These are phyloP conservation scores for Eupeodes luniger DNA, from an alignment of 2,888 invertebrate species.

Conservation along the genomic window DNA sequence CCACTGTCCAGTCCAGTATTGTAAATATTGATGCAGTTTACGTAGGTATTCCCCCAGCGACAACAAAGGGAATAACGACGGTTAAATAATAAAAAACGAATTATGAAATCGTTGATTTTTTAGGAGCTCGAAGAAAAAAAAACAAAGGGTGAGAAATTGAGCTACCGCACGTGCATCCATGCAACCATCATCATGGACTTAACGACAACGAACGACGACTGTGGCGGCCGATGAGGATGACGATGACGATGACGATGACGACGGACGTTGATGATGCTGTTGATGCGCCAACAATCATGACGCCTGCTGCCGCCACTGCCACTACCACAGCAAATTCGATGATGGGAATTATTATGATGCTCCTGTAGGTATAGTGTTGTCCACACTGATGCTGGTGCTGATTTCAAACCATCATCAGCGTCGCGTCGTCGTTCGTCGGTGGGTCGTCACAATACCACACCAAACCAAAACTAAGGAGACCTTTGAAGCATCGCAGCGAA, in stretches of 20 bases:
- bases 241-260: slow-evolving; percentile 47
- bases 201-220: slow-evolving; percentile 8
- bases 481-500: not conserved
- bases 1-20: slow-evolving; percentile 64
- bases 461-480: slow-evolving; percentile 14
- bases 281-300: slow-evolving; percentile 65
- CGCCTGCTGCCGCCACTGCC: not conserved
- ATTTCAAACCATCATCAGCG: slow-evolving; percentile 44
- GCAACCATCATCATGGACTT: slow-evolving; percentile 37
- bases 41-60: slow-evolving; percentile 54
- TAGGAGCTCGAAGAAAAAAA: not conserved
- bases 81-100: slow-evolving; percentile 73
- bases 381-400: slow-evolving; percentile 68
- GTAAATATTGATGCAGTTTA: not conserved
- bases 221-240: slow-evolving; percentile 44
- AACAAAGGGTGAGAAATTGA: slow-evolving; percentile 42
- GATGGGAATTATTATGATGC: slow-evolving; percentile 71
- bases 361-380: slow-evolving; percentile 55
- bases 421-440: no score
- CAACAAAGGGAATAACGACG: slow-evolving; percentile 63
- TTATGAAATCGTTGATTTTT: slow-evolving; percentile 54
- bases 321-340: slow-evolving; percentile 10
- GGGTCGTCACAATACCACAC: not conserved
- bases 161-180: slow-evolving; percentile 51
- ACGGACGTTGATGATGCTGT: slow-evolving; percentile 52